phyloP scores from a whole-genome alignment of 2,113 vertebrate genomes.

The Todiramphus saurophagus region DNA sequence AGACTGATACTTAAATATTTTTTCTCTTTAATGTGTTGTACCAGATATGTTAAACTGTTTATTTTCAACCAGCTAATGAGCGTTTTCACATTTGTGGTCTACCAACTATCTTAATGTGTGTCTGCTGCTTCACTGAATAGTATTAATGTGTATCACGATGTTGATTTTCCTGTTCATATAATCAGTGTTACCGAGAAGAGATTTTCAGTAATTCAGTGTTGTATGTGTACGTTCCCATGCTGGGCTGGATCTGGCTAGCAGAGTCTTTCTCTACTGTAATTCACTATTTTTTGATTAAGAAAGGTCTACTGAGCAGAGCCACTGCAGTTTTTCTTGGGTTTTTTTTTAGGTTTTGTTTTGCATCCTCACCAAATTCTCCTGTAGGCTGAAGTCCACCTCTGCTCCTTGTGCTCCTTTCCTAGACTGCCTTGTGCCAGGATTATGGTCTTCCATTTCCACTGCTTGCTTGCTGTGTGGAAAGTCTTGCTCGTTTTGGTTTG shows the following conservation, averaged over 20 bases:
- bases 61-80: conserved; percentile 43
- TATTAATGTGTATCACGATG: conserved; percentile 29
- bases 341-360: not conserved
- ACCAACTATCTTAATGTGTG: conserved; percentile 29
- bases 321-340: not conserved
- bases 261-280: not conserved
- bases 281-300: not conserved
- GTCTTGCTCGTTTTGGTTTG: not conserved
- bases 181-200: not conserved
- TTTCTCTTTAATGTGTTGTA: conserved; percentile 50
- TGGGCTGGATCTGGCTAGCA: not conserved
- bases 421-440: not conserved
- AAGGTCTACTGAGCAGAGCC: not conserved
- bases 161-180: conserved; percentile 10
- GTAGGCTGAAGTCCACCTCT: not conserved
- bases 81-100: conserved; percentile 52
- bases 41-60: conserved; percentile 54
- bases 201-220: not conserved
- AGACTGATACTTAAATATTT: conserved; percentile 38
- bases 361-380: not conserved
- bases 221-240: not conserved
- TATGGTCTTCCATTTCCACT: not conserved
- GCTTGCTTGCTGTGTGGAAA: not conserved
- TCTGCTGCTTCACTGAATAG: conserved; percentile 17
- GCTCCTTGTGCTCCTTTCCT: not conserved